Percentiles rank a stretch among this genome's conserved stretches.
These are phyloP conservation scores for Acipenser oxyrinchus DNA, from an alignment of 2,797 vertebrate genomes.

Conservation along the genomic window DNA sequence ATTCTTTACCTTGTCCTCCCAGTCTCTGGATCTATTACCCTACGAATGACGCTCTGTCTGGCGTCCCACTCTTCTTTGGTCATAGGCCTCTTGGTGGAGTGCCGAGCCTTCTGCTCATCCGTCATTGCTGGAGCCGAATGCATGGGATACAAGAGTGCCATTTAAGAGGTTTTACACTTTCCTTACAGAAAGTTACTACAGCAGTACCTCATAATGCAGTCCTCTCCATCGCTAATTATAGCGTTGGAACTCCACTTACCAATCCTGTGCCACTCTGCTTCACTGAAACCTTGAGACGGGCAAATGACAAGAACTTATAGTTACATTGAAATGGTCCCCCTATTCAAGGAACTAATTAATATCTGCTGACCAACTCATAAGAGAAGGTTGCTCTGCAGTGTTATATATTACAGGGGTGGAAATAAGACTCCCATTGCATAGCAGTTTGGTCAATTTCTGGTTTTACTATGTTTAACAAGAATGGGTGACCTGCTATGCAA, in stretches of 20 bases:
- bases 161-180: not conserved
- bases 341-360: no score
- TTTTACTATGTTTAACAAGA: no score
- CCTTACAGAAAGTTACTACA: no score
- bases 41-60: constrained; percentile 82
- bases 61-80: constrained; percentile 95
- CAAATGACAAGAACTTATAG: not conserved
- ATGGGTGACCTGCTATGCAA: not conserved
- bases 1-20: constrained; percentile 76
- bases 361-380: not conserved
- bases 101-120: constrained; percentile 88
- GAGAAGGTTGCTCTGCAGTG: not conserved
- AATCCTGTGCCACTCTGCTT: not conserved
- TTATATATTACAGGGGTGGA: not conserved
- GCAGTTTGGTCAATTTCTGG: no score
- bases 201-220: not conserved
- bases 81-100: constrained; percentile 87
- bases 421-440: not conserved
- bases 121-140: constrained; percentile 65
- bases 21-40: constrained; percentile 80
- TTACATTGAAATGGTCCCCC: no score
- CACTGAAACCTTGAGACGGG: not conserved
- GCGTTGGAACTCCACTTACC: not conserved
- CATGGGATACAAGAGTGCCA: constrained; percentile 1
- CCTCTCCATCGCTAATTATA: not conserved